Conservation (phyloP, 2,888 invertebrate species). For the Apodemia zela region DNA sequence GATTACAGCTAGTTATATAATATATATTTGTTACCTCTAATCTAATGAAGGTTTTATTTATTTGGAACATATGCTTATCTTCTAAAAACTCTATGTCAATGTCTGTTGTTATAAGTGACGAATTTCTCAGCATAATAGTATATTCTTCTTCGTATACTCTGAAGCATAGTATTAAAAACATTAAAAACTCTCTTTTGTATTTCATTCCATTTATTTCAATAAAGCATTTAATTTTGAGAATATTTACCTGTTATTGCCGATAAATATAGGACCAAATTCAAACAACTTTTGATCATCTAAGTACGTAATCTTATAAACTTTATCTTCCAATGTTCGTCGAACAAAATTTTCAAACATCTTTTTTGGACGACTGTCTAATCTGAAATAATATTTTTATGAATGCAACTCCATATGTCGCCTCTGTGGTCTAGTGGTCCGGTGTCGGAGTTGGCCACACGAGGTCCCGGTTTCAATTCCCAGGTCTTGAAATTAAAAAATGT, state of each 20-base stretch:
- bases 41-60: constrained; percentile 54
- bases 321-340: constrained; percentile 57
- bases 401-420: too few species aligned
- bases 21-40: too few species aligned
- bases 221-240: not conserved
- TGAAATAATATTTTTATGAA: constrained; percentile 34
- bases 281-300: constrained; percentile 66
- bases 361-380: constrained; percentile 68
- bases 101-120: constrained; percentile 71
- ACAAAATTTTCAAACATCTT: constrained; percentile 70
- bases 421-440: too few species aligned
- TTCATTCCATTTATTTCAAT: not conserved
- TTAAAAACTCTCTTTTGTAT: not conserved
- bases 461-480: too few species aligned
- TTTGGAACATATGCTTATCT: constrained; percentile 63
- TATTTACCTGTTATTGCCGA: constrained; percentile 53
- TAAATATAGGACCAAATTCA: constrained; percentile 70
- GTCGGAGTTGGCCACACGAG: too few species aligned
- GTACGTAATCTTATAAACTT: constrained; percentile 62
- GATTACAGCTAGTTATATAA: too few species aligned
- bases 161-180: not conserved
- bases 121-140: constrained; percentile 74
- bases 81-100: constrained; percentile 66
- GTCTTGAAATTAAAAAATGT: too few species aligned
- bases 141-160: constrained; percentile 72